Base-by-base conservation (phyloP, 2,113 vertebrate species). In the Geococcyx californianus region DNA sequence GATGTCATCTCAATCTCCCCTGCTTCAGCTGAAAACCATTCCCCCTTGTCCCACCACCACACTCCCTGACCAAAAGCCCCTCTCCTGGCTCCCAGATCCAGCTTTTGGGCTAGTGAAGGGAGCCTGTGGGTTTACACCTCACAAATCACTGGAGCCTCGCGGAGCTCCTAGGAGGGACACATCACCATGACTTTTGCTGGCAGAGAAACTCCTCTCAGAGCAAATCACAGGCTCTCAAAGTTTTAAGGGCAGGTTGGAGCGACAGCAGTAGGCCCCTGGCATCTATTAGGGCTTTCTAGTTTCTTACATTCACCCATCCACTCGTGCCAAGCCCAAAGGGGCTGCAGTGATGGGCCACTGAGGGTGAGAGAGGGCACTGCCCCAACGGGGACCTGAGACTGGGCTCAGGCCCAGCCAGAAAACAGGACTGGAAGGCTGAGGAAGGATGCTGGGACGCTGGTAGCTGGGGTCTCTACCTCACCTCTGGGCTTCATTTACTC, bases 321-420 rank as follows among this genome's bases (percentile, higher is more conserved):
- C 34, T 67, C 13, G 51, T 18, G n/a, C 47, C 17, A n/a, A 49
- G 29, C 12, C 29, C 25, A 45, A 19, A 17, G 4, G 3, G 26
- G 29, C 33, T 24, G 38, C 55, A 42, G 7, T 0, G 0, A 33
- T 56, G 26, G 33, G 23, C 63, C 70, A 10, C 25, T 9, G 33
- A 40, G 36, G 62, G 20, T 15, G 21, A 34, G 14, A 45, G 6
- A 24, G 29, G 13, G 19, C 1, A 1, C 20, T 28, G 58, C 16
- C 14, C 24, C 25, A 5, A 0, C 0, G 3, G n/a, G 20, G 13
- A 14, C 5, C 59, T 45, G 2, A 34, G 40, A 3, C 7, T 34
- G 31, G 82, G 3, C 9, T 8, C 66, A 38, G 33, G 16, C 26
- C 49, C 70, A 49, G 25, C 9, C 24, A 6, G 33, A 42, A 23